phyloP scores from a whole-genome alignment of 2,888 invertebrate species.

The Agrochola lychnidis region DNA sequence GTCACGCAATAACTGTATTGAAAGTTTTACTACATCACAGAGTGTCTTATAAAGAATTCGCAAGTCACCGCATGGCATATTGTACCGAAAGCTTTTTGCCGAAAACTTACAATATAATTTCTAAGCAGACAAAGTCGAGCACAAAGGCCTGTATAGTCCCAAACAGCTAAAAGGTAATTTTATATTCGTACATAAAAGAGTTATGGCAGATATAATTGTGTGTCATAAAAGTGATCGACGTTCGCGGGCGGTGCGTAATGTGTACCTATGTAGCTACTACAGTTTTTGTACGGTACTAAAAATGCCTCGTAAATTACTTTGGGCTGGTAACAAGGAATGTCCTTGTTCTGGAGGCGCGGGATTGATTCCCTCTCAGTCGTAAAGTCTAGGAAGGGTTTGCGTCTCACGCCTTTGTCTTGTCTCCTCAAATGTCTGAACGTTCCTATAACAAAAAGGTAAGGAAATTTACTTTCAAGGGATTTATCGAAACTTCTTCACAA shows the following conservation, averaged over 20 bases:
- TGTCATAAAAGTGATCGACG: conserved; percentile 61
- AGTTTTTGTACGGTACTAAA: conserved; percentile 56
- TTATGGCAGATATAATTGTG: conserved; percentile 64
- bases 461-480: conserved; percentile 6
- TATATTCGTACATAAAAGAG: conserved; percentile 63
- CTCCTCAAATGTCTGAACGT: conserved; percentile 17
- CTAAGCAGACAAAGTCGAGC: conserved; percentile 17
- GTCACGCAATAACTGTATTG: not conserved
- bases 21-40: conserved; percentile 12
- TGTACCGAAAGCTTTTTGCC: not conserved
- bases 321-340: conserved; percentile 39
- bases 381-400: conserved; percentile 38
- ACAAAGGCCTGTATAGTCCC: conserved; percentile 16
- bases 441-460: conserved; percentile 29
- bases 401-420: conserved; percentile 35
- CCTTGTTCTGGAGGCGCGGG: conserved; percentile 27
- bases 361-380: conserved; percentile 51
- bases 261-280: conserved; percentile 17
- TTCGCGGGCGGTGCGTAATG: conserved; percentile 21
- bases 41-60: conserved; percentile 1
- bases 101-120: conserved; percentile 14
- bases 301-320: conserved; percentile 47
- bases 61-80: not conserved
- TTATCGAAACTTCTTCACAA: conserved; percentile 24
- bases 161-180: conserved; percentile 58